phyloP scores from a whole-genome alignment of 2,888 invertebrate genomes.

The Bellardia bayeri region DNA sequence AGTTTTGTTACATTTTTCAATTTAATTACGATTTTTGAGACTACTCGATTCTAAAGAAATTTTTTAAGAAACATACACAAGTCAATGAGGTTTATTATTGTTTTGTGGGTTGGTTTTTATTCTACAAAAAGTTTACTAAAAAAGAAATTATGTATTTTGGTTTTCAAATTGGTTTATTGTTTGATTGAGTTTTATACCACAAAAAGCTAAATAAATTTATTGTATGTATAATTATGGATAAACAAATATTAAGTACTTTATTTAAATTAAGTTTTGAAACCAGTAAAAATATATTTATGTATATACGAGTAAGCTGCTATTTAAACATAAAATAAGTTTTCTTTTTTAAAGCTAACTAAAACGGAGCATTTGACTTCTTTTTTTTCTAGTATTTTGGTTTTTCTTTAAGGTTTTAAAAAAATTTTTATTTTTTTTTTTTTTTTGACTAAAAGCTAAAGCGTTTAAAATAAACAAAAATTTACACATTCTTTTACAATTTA shows the following conservation, averaged over 20 bases:
- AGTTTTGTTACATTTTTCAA: slow-evolving; percentile 29
- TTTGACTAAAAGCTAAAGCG: slow-evolving; percentile 58
- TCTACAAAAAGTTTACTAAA: slow-evolving; percentile 20
- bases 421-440: slow-evolving; percentile 10
- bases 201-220: slow-evolving; percentile 42
- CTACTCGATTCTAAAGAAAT: slow-evolving; percentile 57
- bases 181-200: slow-evolving; percentile 28
- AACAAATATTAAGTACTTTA: slow-evolving; percentile 6
- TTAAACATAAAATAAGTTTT: slow-evolving; percentile 18
- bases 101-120: background rate
- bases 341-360: slow-evolving; percentile 61
- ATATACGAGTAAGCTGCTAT: slow-evolving; percentile 32
- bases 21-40: slow-evolving; percentile 27
- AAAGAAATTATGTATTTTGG: slow-evolving; percentile 26
- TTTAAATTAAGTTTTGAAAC: slow-evolving; percentile 19
- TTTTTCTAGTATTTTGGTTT: slow-evolving; percentile 14
- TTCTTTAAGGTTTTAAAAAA: background rate
- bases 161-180: slow-evolving; percentile 23
- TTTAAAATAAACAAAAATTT: slow-evolving; percentile 8
- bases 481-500: background rate
- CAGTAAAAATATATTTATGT: background rate
- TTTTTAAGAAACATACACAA: slow-evolving; percentile 69
- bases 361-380: slow-evolving; percentile 73
- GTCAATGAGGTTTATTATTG: slow-evolving; percentile 64
- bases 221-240: background rate